These are phyloP conservation scores for Cinclus mexicanus DNA, from an alignment of 2,113 vertebrate species.

Conservation along the genomic window DNA sequence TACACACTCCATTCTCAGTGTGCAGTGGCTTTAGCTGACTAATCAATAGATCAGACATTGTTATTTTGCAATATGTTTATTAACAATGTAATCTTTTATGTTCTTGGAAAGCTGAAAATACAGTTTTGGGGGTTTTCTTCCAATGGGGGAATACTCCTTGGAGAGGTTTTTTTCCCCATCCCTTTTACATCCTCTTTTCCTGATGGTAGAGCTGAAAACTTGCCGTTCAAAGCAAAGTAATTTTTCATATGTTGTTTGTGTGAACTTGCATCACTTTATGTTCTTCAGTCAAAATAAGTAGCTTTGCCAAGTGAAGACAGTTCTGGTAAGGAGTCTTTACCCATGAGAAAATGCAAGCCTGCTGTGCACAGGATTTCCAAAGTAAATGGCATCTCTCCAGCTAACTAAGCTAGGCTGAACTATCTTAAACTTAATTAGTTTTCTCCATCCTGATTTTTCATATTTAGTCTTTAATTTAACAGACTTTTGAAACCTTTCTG, in stretches of 20 bases:
- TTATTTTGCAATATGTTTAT: not conserved
- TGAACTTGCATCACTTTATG: not conserved
- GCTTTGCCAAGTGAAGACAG: not conserved
- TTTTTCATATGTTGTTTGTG: not conserved
- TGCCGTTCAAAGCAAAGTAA: not conserved
- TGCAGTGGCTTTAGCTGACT: not conserved
- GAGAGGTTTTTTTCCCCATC: not conserved
- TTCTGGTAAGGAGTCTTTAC: not conserved
- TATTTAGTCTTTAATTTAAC: not conserved
- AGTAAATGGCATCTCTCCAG: not conserved
- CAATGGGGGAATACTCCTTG: not conserved
- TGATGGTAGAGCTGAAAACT: not conserved
- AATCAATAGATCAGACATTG: not conserved
- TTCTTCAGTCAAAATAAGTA: not conserved
- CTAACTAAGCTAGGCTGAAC: not conserved
- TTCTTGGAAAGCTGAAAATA: not conserved
- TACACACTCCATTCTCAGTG: not conserved
- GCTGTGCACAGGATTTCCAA: not conserved
- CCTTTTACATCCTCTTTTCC: not conserved
- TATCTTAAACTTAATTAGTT: not conserved
- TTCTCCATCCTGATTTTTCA: not conserved
- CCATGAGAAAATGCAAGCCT: not conserved
- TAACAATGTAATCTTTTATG: not conserved
- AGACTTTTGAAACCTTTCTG: not conserved
- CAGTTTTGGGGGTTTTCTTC: accelerated